phyloP scores from a whole-genome alignment of 1,140 invertebrate species.

The Eriosoma lanigerum region DNA sequence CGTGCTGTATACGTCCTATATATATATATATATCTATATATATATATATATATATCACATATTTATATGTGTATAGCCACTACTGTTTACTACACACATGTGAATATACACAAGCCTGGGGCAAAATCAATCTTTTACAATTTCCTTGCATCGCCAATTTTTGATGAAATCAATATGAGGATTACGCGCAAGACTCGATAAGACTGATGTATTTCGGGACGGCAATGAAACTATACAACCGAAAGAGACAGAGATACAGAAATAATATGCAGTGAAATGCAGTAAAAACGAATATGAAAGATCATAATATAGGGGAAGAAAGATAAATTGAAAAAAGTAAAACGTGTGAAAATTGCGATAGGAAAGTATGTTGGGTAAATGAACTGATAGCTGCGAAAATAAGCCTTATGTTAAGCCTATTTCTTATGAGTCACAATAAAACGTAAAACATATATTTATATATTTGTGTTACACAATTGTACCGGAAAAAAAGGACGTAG shows the following conservation, averaged over 20 bases:
- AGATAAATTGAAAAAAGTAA: no score
- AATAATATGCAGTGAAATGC: not conserved
- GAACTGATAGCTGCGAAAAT: slow-evolving; percentile 22
- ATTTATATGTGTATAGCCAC: no score
- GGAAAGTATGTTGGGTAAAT: no score
- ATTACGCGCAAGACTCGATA: not conserved
- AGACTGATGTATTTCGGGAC: not conserved
- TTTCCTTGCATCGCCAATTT: slow-evolving; percentile 37
- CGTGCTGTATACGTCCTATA: not conserved
- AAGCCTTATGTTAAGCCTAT: slow-evolving; percentile 21
- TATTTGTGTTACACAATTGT: no score
- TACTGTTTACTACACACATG: not conserved
- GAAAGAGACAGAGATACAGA: not conserved
- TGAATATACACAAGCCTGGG: not conserved
- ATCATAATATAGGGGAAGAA: no score
- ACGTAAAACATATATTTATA: not conserved
- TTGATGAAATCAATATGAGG: slow-evolving; percentile 26
- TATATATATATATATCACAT: not conserved
- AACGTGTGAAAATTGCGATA: no score
- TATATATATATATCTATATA: not conserved
- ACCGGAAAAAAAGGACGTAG: no score
- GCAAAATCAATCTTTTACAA: slow-evolving; percentile 43
- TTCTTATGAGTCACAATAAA: slow-evolving; percentile 1
- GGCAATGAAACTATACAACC: not conserved
- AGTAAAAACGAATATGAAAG: no score